Base-by-base conservation (phyloP, 2,888 invertebrate genomes). In the Ametastegia equiseti region DNA sequence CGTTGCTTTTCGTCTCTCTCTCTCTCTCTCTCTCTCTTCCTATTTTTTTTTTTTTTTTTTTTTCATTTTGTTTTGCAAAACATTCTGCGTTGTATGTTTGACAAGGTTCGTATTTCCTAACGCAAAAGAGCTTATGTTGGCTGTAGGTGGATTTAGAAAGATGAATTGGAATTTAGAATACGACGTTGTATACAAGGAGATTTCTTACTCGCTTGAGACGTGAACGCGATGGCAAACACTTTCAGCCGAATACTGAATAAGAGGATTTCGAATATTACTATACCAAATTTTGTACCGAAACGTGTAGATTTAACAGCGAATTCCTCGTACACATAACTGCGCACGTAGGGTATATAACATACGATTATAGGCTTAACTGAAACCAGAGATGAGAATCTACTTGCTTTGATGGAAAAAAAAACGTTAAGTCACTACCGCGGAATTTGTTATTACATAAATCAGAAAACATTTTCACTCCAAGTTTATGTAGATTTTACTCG, bases 161-260 rank as follows among this genome's bases (percentile, higher is more conserved):
- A 67, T 39, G 67, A 67, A 67, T 67, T 23, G 39, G 15, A 67
- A 42, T 67, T 67, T 39, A 67, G 36, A 67, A 39, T 39, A 42
- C 39, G 19, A n/a, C n/a, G 11, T 11, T 2, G 39, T 36, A 67
- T 67, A 67, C 30, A 23, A 67, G 65, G 19, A 42, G 67, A 39
- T 39, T 36, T 36, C 39, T 39, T 39, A 67, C 1, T 9, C 11
- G 11, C 19, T 13, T n/a, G n/a, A 7, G 13, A 67, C 23, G 67
- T 36, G 33, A 67, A 67, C 30, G 60, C 4, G 1, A 60, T 30
- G 15, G 60, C 15, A 60, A 60, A 60, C 60, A 60, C 30, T 60
- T 60, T 15, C 27, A 15, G 13, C 30, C 60, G 5, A 30, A 60
- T 1, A 60, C 15, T 27, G 60, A 30, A n/a, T n/a, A 60, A 60